These are phyloP conservation scores for Antechinus stuartii DNA, from an alignment of 2,113 vertebrate genomes.

Conservation along the genomic window DNA sequence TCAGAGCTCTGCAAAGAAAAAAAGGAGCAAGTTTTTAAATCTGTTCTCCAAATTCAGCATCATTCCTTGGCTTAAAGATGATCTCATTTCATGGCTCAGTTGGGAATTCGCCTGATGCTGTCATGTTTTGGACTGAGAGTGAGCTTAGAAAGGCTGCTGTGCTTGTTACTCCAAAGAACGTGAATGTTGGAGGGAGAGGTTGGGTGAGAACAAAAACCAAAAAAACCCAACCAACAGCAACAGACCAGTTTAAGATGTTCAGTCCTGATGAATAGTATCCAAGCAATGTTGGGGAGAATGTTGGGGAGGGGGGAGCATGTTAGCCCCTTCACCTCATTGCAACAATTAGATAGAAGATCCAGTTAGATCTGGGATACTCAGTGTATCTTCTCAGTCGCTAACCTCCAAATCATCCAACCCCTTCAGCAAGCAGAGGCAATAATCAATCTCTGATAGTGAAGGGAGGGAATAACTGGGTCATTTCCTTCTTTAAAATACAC, in stretches of 20 bases:
- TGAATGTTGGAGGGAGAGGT: constrained; percentile 25
- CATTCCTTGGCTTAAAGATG: constrained; percentile 25
- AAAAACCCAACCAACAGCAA: neutral
- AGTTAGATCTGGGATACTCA: neutral
- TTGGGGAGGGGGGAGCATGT: neutral
- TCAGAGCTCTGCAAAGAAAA: neutral
- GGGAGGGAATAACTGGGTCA: neutral
- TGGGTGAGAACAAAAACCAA: constrained; percentile 5
- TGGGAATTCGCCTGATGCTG: constrained; percentile 22
- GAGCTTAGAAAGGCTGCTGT: constrained; percentile 54
- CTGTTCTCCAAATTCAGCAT: neutral
- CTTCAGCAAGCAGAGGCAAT: neutral
- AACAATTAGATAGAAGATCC: neutral
- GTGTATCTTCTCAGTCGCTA: neutral
- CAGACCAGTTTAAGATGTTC: neutral
- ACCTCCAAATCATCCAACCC: neutral
- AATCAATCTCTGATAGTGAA: neutral
- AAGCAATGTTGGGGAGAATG: neutral
- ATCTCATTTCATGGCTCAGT: constrained; percentile 13
- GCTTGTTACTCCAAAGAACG: constrained; percentile 51
- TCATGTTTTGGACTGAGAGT: constrained; percentile 50
- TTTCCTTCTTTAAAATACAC: neutral
- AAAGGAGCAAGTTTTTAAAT: constrained; percentile 3
- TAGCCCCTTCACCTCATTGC: neutral
- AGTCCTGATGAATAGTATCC: neutral